phyloP scores from a whole-genome alignment of 64 coral and sea anemone species.

The Actinia equina region DNA sequence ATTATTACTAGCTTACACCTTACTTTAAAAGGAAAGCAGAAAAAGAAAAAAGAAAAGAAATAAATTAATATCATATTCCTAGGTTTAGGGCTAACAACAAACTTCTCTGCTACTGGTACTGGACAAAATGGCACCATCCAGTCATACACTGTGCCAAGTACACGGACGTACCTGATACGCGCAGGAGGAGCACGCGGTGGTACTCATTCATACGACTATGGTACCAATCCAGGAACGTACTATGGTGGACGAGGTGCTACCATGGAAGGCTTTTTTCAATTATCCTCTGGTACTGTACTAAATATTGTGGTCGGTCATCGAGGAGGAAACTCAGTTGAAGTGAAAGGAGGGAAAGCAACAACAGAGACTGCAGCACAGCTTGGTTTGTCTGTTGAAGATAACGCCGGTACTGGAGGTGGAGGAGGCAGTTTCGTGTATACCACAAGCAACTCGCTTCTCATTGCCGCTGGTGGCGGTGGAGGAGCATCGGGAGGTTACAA shows the following conservation, averaged over 20 bases:
- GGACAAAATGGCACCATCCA: conserved; percentile 24
- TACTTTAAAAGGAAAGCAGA: no score
- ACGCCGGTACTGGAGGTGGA: conserved; percentile 19
- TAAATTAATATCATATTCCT: no score
- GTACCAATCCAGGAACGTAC: background rate
- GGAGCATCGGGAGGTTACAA: conserved; percentile 17
- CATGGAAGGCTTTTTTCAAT: conserved; percentile 14
- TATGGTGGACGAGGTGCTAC: conserved; percentile 10
- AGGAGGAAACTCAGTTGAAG: conserved; percentile 51
- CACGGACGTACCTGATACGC: conserved; percentile 12
- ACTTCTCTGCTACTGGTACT: background rate
- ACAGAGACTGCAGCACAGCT: conserved; percentile 42
- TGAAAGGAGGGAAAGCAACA: conserved; percentile 24
- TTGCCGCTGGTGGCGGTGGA: conserved; percentile 22
- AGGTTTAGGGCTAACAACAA: no score
- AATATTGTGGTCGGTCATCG: background rate
- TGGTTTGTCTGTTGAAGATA: conserved; percentile 24
- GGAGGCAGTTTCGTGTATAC: conserved; percentile 32
- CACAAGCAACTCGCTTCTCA: background rate
- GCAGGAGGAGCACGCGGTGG: conserved; percentile 35
- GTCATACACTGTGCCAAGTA: conserved; percentile 13
- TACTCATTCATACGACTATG: conserved; percentile 31
- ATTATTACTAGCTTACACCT: no score
- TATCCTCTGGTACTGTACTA: conserved; percentile 17
- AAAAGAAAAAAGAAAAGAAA: no score